Evolutionary conservation across 2,113 vertebrate species (phyloP).

Genomic region (Fregetta grallaria): DNA sequence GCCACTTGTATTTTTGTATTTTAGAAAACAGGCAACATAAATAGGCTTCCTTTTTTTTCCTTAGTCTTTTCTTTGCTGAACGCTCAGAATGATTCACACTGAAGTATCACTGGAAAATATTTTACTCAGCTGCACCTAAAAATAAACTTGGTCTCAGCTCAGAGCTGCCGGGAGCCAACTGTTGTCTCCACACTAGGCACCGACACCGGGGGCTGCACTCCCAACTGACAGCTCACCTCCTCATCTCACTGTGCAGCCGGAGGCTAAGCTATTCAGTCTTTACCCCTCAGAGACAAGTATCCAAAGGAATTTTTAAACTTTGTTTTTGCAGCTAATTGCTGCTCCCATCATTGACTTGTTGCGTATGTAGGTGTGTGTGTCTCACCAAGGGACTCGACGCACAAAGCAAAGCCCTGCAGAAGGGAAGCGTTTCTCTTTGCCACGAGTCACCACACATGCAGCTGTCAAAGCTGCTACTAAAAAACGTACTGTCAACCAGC

Average conservation of each 20-base stretch:
- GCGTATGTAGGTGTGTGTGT: not conserved
- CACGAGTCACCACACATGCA: not conserved
- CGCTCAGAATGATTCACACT: not conserved
- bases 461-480: not conserved
- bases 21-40: not conserved
- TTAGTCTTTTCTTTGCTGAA: not conserved
- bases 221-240: not conserved
- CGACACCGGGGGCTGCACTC: not conserved
- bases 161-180: not conserved
- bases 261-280: not conserved
- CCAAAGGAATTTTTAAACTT: not conserved
- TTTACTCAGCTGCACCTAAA: conserved; percentile 22
- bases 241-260: not conserved
- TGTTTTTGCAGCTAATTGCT: not conserved
- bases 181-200: not conserved
- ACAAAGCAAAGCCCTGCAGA: not conserved
- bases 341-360: not conserved
- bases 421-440: not conserved
- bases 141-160: not conserved
- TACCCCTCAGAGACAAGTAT: not conserved
- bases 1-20: not conserved
- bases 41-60: not conserved
- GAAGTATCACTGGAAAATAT: conserved; percentile 23
- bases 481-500: not conserved
- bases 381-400: not conserved